Percentiles rank a stretch among this genome's conserved stretches.
These are phyloP conservation scores for Triplophysa yarkandensis DNA, from an alignment of 2,797 vertebrate genomes.

Conservation along the genomic window DNA sequence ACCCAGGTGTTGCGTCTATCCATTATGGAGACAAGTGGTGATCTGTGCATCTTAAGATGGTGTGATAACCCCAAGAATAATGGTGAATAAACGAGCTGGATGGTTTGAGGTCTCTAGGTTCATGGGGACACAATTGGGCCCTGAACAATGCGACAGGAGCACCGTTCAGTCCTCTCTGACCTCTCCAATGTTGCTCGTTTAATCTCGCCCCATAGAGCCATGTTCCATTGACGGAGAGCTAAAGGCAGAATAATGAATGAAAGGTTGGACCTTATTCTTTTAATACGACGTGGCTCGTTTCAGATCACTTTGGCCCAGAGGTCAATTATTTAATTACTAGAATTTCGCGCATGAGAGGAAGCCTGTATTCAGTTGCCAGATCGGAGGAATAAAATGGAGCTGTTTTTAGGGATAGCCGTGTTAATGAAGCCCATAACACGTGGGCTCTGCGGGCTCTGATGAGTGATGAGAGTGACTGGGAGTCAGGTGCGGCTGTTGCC, in stretches of 20 bases:
- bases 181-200: slow-evolving; percentile 60
- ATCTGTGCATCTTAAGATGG: neutral
- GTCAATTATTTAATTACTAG: slow-evolving; percentile 53
- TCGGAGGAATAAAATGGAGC: neutral
- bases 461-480: slow-evolving; percentile 20
- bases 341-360: slow-evolving; percentile 25
- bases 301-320: slow-evolving; percentile 47
- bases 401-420: neutral
- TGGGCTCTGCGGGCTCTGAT: neutral
- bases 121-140: slow-evolving; percentile 74
- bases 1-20: too few species aligned
- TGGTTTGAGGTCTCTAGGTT: slow-evolving; percentile 69
- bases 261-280: slow-evolving; percentile 46
- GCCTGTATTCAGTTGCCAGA: slow-evolving; percentile 11
- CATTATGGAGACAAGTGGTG: too few species aligned
- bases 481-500: slow-evolving; percentile 50
- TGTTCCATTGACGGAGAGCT: slow-evolving; percentile 47
- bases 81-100: slow-evolving; percentile 15
- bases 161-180: slow-evolving; percentile 74
- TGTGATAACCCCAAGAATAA: neutral
- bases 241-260: slow-evolving; percentile 51
- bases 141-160: slow-evolving; percentile 74
- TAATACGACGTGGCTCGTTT: slow-evolving; percentile 46
- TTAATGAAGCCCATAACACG: neutral
- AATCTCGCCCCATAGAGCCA: slow-evolving; percentile 47